These are phyloP conservation scores for Cynaeus angustus DNA, from an alignment of 2,888 invertebrate species.

Conservation along the genomic window DNA sequence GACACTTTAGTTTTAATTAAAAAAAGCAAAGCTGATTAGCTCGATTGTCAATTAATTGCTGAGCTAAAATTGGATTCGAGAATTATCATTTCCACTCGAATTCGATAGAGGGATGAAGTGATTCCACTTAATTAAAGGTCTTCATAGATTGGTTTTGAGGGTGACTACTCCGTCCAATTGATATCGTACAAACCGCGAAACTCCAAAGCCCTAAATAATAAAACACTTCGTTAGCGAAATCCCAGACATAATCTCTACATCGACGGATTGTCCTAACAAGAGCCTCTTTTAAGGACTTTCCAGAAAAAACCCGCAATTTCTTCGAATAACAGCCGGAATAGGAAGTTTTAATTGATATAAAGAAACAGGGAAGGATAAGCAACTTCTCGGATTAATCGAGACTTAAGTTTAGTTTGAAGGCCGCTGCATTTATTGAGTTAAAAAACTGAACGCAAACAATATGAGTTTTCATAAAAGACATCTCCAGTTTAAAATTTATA, in stretches of 20 bases:
- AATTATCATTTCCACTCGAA: constrained; percentile 7
- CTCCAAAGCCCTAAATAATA: no score
- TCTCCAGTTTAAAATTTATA: no score
- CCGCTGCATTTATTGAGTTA: neutral
- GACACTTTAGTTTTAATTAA: constrained; percentile 25
- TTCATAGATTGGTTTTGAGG: no score
- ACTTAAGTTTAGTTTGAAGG: constrained; percentile 1
- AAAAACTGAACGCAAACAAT: no score
- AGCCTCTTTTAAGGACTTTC: neutral
- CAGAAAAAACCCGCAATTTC: neutral
- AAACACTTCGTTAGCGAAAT: no score
- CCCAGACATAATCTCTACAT: no score
- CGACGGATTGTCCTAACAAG: neutral
- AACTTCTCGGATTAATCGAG: neutral
- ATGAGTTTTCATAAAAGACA: no score
- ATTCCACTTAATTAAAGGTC: no score
- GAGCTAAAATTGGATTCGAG: constrained; percentile 7
- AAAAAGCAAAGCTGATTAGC: constrained; percentile 10
- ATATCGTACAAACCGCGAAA: no score
- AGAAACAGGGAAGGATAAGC: neutral
- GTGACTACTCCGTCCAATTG: no score
- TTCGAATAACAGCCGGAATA: neutral
- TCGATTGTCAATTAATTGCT: constrained; percentile 17
- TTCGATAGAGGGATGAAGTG: neutral
- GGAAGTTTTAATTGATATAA: neutral